Base-by-base conservation (phyloP, 2,113 vertebrate genomes). In the Chaenocephalus aceratus region DNA sequence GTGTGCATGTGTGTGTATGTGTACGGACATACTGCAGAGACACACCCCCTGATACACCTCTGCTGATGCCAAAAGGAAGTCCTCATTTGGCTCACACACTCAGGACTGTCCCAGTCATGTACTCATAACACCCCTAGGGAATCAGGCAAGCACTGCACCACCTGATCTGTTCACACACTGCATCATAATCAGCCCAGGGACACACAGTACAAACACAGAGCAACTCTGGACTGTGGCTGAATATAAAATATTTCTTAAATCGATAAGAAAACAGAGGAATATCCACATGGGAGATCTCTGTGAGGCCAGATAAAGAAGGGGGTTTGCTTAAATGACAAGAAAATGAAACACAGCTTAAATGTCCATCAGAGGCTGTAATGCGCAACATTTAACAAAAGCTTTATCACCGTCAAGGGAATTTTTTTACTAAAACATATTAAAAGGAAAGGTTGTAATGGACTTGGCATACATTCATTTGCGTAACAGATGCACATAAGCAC, bases 51-150 rank as follows among this genome's bases (percentile, higher is more conserved):
- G 14, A 54, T 84, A 72, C 67, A 70, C 63, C 73, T 75, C 58
- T 79, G 26, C 78, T 70, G 69, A 82, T 41, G 51, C 65, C 79
- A 88, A 77, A 73, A 79, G 75, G 76, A 85, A 82, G 68, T 72
- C 74, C 65, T 86, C 68, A 44, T 72, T 75, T 75, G 67, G 68
- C 80, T 44, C 57, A 76, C 61, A 51, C 63, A 1, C 26, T n/a
- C 10, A 75, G 79, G 85, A 90, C 44, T 77, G 46, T 75, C 87
- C 79, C 72, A 70, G 72, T 58, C 84, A 78, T 71, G 80, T 78
- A 82, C 87, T 82, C 80, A 82, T 34, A 87, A 75, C 64, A 49
- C 23, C 84, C 76, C 66, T 13, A 2, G 75, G 53, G 87, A 88
- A 53, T 23, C 4, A 70, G 82, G 54, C 86, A 78, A 66, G 46